Percentiles rank a stretch among this genome's conserved stretches.
Evolutionary conservation across 2,888 invertebrate species (phyloP).

Genomic region (Drosophila siamana): DNA sequence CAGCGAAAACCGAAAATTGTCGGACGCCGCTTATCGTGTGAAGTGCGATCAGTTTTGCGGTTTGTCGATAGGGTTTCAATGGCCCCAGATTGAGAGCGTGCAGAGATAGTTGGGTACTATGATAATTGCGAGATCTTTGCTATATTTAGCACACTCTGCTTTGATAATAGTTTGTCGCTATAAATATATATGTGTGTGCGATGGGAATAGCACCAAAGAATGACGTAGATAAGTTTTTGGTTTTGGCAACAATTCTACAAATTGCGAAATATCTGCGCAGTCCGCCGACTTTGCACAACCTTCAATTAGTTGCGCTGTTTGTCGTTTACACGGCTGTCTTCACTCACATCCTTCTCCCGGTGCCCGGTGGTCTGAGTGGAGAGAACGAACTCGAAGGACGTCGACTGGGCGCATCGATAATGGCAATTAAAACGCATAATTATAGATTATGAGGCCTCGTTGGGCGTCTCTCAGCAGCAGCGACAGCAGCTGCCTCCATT

Average conservation of each 20-base stretch:
- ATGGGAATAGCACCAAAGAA: no score
- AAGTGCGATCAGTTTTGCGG: neutral
- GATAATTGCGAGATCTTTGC: neutral
- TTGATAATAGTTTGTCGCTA: neutral
- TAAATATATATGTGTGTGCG: no score
- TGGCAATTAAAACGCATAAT: conserved; percentile 74
- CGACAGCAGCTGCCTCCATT: neutral
- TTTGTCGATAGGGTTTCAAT: neutral
- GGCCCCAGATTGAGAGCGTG: neutral
- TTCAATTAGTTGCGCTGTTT: conserved; percentile 27
- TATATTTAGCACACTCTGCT: neutral
- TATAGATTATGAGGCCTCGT: conserved; percentile 55
- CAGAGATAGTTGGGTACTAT: neutral
- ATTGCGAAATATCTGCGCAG: neutral
- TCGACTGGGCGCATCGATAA: conserved; percentile 54
- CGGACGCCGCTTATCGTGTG: neutral
- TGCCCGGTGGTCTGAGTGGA: conserved; percentile 24
- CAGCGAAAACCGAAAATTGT: neutral
- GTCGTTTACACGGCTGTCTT: conserved; percentile 4
- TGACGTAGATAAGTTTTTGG: no score
- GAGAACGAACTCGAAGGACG: conserved; percentile 63
- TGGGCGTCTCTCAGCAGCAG: conserved; percentile 9
- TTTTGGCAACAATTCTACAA: no score
- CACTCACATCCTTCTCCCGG: conserved; percentile 1
- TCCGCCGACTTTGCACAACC: neutral